Evolutionary conservation across 2,888 invertebrate genomes (phyloP), one percentile per base, ranked within the genome.

Genomic region (Acholoe squamosa): DNA sequence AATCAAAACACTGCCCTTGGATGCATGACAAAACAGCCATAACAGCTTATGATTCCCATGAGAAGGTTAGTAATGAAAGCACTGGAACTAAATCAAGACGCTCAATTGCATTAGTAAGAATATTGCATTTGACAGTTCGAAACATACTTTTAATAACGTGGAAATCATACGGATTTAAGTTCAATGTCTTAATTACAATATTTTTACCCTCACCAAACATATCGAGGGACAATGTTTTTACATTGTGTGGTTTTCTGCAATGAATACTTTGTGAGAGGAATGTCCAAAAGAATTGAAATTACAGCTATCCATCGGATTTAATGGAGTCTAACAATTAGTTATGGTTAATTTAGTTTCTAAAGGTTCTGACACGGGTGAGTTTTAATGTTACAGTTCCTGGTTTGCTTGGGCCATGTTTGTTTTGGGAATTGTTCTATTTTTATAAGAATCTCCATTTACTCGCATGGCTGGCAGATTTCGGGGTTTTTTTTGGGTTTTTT

Each of bases 311-410:
- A 76, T 76, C 76, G n/a, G 80, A 80, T 14, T 43, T 80, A 80
- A 33, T 33, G 43, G 80, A 80, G 34, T 80, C 80, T 80, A 80
- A 80, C 80, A 33, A 7, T 80, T 80, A 19, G 33, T 80, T 80
- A 33, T 34, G 80, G 34, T 22, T 80, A 80, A 80, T 80, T 80
- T 80, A 33, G 80, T 80, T 80, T 80, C 80, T 80, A 80, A 43
- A 43, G 80, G 12, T 80, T 33, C 80, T 14, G 28, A 71, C 71
- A 22, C 1, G 33, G 76, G 25, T 19, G 76, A 14, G 22, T 80
- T 80, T 80, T 80, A 80, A 80, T 34, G 19, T 25, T 43, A 5
- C 14, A 19, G 80, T 25, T 80, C 80, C 34, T 7, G 34, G 80
- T 43, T n/a, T 34, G 16, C 43, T 80, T 1, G 33, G 14, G 31